Evolutionary conservation across 1,140 invertebrate genomes (phyloP).

Genomic region (Drosophila varians): DNA sequence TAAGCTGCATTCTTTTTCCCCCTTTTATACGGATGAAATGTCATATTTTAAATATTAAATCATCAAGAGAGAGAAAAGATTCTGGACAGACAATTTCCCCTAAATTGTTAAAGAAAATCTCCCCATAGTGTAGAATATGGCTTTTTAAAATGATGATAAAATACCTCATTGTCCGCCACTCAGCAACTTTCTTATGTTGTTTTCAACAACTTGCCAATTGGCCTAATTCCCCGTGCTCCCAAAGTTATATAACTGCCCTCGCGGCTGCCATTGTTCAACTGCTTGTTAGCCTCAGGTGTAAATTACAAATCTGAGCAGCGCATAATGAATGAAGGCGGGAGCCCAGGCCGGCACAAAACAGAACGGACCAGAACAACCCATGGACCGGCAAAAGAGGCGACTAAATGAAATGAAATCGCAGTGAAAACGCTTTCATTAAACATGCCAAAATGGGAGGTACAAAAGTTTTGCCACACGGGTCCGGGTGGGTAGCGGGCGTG

Average conservation of each 20-base stretch:
- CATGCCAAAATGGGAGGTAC: conserved; percentile 46
- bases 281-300: conserved; percentile 65
- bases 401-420: conserved; percentile 80
- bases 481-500: background rate
- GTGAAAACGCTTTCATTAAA: conserved; percentile 77
- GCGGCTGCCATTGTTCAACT: conserved; percentile 46
- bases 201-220: conserved; percentile 21
- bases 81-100: too few relatives aligned
- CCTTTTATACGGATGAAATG: background rate
- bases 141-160: background rate
- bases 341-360: background rate
- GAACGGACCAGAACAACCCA: background rate
- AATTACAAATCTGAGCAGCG: conserved; percentile 77
- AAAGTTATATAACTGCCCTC: conserved; percentile 36
- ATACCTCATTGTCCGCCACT: background rate
- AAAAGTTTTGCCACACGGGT: conserved; percentile 52
- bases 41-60: conserved; percentile 1
- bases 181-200: conserved; percentile 1
- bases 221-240: conserved; percentile 7
- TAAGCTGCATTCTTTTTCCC: conserved; percentile 6
- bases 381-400: conserved; percentile 54
- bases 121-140: background rate
- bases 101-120: too few relatives aligned
- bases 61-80: background rate
- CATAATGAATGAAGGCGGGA: conserved; percentile 69